phyloP scores from a whole-genome alignment of 1,140 invertebrate genomes.

The Drosophila punjabiensis region DNA sequence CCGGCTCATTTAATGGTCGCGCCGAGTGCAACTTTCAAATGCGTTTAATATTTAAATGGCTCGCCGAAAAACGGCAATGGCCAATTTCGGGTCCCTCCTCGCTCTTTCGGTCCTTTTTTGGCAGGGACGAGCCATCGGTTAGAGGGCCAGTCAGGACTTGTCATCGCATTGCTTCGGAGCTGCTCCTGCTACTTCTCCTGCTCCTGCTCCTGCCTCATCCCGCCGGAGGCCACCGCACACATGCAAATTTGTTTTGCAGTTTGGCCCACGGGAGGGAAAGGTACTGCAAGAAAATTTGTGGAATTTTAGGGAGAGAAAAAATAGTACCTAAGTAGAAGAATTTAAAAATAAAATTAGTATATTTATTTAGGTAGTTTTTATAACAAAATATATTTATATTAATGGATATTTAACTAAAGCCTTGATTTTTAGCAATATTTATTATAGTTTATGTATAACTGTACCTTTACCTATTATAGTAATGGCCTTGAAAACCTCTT shows the following conservation, averaged over 20 bases:
- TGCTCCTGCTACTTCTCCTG: no score
- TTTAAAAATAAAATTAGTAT: background rate
- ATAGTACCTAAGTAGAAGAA: background rate
- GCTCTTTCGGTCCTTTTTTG: background rate
- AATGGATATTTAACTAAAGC: no score
- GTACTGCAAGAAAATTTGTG: constrained; percentile 7
- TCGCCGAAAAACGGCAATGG: constrained; percentile 36
- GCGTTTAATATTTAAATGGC: constrained; percentile 65
- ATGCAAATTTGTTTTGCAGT: constrained; percentile 52
- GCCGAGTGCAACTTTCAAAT: constrained; percentile 55
- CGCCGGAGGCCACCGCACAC: constrained; percentile 22
- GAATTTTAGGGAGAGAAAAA: background rate
- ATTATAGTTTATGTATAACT: no score
- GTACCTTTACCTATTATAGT: no score
- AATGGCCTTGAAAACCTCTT: no score
- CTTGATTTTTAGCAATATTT: no score
- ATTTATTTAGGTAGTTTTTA: no score
- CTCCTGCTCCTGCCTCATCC: background rate
- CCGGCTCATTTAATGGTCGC: constrained; percentile 43
- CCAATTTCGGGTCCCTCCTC: constrained; percentile 28
- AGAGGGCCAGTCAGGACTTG: constrained; percentile 17
- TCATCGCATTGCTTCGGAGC: constrained; percentile 8
- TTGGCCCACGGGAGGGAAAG: background rate
- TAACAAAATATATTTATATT: no score
- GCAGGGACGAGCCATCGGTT: constrained; percentile 18